Evolutionary conservation across 1,140 invertebrate species (phyloP).

Genomic region (Aphis gossypii): DNA sequence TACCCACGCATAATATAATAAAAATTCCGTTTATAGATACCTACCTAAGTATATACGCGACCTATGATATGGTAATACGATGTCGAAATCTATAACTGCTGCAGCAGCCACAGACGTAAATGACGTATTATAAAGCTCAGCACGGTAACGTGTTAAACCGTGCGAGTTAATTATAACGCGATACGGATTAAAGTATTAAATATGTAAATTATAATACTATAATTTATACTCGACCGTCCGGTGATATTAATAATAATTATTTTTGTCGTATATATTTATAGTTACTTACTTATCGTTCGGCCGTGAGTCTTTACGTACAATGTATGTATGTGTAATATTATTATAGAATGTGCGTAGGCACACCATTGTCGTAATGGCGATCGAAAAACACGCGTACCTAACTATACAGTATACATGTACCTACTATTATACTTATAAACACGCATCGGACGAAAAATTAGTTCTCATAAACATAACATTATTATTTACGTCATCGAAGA

Average conservation of each 20-base stretch:
- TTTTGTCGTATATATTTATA: background rate
- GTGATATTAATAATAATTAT: background rate
- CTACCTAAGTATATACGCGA: too few relatives aligned
- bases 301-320: background rate
- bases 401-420: too few relatives aligned
- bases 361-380: too few relatives aligned
- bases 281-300: background rate
- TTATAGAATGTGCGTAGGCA: too few relatives aligned
- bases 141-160: background rate
- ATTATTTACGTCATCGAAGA: background rate
- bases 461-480: background rate
- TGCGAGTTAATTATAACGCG: background rate
- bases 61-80: too few relatives aligned
- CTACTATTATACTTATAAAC: background rate
- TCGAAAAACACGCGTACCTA: too few relatives aligned
- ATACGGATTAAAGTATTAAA: constrained; percentile 14
- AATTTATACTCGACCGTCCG: background rate
- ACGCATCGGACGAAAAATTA: background rate
- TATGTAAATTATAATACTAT: background rate
- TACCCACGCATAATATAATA: too few relatives aligned
- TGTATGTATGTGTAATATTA: background rate
- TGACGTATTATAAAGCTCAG: background rate
- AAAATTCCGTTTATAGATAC: too few relatives aligned
- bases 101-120: too few relatives aligned
- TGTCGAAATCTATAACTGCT: too few relatives aligned